A percentile compares a stretch with the other conserved stretches of the same genome.
Conservation (phyloP, 2,888 invertebrate species). For the Apantesis nais region DNA sequence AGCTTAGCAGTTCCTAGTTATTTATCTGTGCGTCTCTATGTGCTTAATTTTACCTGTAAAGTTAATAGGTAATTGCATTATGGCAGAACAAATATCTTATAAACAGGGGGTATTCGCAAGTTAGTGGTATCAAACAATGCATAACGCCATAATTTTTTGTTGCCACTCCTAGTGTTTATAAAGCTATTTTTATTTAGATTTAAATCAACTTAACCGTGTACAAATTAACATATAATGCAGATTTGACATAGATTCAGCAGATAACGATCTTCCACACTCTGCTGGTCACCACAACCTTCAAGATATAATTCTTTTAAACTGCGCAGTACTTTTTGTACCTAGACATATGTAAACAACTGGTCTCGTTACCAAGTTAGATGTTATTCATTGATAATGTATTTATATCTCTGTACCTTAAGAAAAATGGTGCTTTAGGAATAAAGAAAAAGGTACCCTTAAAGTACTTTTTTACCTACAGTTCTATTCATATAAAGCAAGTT, state of each 20-base stretch:
- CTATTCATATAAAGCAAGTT: no score
- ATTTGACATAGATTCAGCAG: slow-evolving; percentile 19
- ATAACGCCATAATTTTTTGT: neutral
- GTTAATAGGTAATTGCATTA: no score
- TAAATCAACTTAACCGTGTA: slow-evolving; percentile 11
- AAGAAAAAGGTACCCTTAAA: no score
- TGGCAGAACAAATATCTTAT: neutral
- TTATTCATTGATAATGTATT: neutral
- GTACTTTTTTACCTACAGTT: no score
- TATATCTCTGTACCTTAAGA: neutral
- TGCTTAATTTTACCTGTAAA: no score
- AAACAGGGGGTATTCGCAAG: neutral
- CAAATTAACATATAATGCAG: slow-evolving; percentile 28
- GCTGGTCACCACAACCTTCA: slow-evolving; percentile 14
- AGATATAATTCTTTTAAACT: neutral
- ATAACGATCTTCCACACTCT: slow-evolving; percentile 20
- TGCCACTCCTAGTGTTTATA: neutral
- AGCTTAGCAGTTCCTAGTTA: no score
- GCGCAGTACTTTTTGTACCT: neutral
- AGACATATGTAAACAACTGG: neutral
- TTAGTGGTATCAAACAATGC: neutral
- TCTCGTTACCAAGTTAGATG: neutral
- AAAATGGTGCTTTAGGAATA: no score
- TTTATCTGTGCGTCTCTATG: no score
- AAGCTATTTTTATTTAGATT: slow-evolving; percentile 10